Evolutionary conservation across 1,140 invertebrate species (phyloP).

Genomic region (Heliconius eleuchia): DNA sequence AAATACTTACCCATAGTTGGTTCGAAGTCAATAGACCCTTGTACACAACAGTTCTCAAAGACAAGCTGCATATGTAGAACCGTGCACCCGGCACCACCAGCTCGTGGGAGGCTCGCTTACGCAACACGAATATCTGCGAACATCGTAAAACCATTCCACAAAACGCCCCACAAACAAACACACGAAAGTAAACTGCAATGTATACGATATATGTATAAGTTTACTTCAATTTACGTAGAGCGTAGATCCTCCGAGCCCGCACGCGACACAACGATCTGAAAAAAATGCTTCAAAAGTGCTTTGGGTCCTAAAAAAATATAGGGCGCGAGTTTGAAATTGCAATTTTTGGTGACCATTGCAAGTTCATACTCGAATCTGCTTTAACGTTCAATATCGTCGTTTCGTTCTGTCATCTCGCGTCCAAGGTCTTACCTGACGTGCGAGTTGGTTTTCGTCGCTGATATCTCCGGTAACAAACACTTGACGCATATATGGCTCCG

Average conservation of each 20-base stretch:
- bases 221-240: constrained; percentile 57
- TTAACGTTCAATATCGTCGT: not conserved
- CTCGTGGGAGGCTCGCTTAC: constrained; percentile 95
- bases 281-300: constrained; percentile 69
- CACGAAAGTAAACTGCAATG: constrained; percentile 41
- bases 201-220: constrained; percentile 43
- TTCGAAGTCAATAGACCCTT: constrained; percentile 98
- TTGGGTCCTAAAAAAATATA: constrained; percentile 47
- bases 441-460: constrained; percentile 84
- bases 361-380: constrained; percentile 64
- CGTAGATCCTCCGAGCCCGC: constrained; percentile 48
- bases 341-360: constrained; percentile 50
- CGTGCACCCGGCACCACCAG: constrained; percentile 91
- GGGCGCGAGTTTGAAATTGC: constrained; percentile 64
- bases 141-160: constrained; percentile 46
- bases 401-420: constrained; percentile 25
- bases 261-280: constrained; percentile 70
- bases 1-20: constrained; percentile 90
- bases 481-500: constrained; percentile 97
- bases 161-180: constrained; percentile 25
- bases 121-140: constrained; percentile 92
- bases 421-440: constrained; percentile 81
- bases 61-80: constrained; percentile 98
- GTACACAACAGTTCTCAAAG: constrained; percentile 95
- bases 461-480: constrained; percentile 90